These are phyloP conservation scores for Tridacna gigas DNA, from an alignment of 2,888 invertebrate species.

Conservation along the genomic window DNA sequence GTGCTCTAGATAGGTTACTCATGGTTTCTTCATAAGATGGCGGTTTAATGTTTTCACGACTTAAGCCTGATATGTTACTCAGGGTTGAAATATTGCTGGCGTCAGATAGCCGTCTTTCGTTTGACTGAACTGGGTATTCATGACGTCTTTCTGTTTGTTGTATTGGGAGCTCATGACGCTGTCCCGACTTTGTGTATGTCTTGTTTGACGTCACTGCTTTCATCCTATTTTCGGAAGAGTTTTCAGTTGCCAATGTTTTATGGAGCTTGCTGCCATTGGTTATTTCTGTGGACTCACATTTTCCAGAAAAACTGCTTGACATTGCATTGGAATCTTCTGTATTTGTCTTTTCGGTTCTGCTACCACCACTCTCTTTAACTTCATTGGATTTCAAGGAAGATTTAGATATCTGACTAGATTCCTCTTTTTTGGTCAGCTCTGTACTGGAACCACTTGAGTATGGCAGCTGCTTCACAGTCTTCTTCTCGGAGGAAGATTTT, in stretches of 20 bases:
- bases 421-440: conserved; percentile 44
- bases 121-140: neutral
- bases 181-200: conserved; percentile 20
- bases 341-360: conserved; percentile 33
- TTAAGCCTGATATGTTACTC: conserved; percentile 42
- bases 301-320: conserved; percentile 53
- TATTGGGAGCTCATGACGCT: neutral
- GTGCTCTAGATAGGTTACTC: conserved; percentile 46
- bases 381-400: conserved; percentile 40
- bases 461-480: conserved; percentile 41
- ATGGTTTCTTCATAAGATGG: conserved; percentile 58
- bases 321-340: conserved; percentile 49
- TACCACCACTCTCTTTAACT: conserved; percentile 26
- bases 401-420: conserved; percentile 40
- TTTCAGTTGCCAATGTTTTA: conserved; percentile 44
- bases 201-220: conserved; percentile 39
- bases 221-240: conserved; percentile 40
- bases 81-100: conserved; percentile 37
- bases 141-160: neutral
- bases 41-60: conserved; percentile 51
- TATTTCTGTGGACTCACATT: conserved; percentile 52
- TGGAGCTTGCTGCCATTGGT: conserved; percentile 44
- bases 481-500: conserved; percentile 41
- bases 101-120: conserved; percentile 40
- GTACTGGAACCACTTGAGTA: conserved; percentile 41